A percentile compares a stretch with the other conserved stretches of the same genome.
These are phyloP conservation scores for Tetragonula clypearis DNA, from an alignment of 1,140 invertebrate species.

Conservation along the genomic window DNA sequence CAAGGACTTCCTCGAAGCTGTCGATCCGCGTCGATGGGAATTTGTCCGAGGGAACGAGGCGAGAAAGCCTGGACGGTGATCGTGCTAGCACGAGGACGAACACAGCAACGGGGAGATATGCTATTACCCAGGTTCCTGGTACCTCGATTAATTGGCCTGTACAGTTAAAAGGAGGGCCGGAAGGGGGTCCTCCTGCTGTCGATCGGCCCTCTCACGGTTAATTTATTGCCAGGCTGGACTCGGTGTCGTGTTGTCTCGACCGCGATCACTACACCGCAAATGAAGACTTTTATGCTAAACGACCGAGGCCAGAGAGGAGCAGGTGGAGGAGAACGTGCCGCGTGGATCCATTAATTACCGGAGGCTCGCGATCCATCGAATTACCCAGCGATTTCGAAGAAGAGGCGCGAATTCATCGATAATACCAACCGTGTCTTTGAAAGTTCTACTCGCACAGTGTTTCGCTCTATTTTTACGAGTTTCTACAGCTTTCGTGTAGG, in stretches of 20 bases:
- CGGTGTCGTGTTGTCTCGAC: constrained; percentile 58
- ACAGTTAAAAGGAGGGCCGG: constrained; percentile 65
- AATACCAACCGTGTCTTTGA: not conserved
- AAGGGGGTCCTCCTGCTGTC: constrained; percentile 44
- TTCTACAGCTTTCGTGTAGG: too few species aligned
- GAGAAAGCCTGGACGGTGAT: not conserved
- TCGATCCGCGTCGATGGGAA: constrained; percentile 56
- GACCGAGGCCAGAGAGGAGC: constrained; percentile 7
- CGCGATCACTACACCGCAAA: constrained; percentile 56
- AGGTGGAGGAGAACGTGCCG: constrained; percentile 29
- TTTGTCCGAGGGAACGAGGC: constrained; percentile 41
- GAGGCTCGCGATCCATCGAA: not conserved
- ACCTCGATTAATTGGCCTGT: constrained; percentile 75
- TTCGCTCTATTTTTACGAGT: not conserved
- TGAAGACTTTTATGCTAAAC: constrained; percentile 73
- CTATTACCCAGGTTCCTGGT: constrained; percentile 72
- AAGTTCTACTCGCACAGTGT: too few species aligned
- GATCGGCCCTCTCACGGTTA: constrained; percentile 68
- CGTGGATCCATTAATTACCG: constrained; percentile 50
- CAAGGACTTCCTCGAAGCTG: constrained; percentile 58
- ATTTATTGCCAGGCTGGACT: constrained; percentile 69
- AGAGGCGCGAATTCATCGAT: not conserved
- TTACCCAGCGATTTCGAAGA: constrained; percentile 17
- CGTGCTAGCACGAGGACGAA: constrained; percentile 39
- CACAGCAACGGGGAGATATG: constrained; percentile 63